Base-by-base conservation (phyloP, 2,113 vertebrate species). In the Cygnus buccinator region DNA sequence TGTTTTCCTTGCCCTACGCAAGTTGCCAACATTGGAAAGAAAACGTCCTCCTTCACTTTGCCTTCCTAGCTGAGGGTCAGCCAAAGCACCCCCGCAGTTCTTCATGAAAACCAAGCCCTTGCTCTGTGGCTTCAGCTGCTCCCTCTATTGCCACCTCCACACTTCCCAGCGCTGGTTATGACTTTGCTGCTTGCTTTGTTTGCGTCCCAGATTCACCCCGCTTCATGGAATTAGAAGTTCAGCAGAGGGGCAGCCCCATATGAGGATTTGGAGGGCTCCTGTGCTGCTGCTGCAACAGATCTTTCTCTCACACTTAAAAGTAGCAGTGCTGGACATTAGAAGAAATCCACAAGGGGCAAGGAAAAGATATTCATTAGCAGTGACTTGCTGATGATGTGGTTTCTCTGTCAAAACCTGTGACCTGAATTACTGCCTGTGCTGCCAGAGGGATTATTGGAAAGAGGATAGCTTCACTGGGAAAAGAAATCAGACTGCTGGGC, bases 371-470 rank as follows among this genome's bases (percentile, higher is more conserved):
- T 84, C 44, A 31, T 90, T 76, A 86, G 44, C 68, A 84, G 50
- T n/a, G 68, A 74, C 63, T 92, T 83, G 86, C 75, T 93, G 83
- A 86, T 11, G 0, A n/a, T 81, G 95, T 62, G 83, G 29, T 90
- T 97, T 88, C 59, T 83, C 78, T 85, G 58, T 92, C 72, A 90
- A 84, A 86, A 86, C 50, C 59, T 86, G 79, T 94, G 86, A 93
- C 79, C 92, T 93, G 90, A 80, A 86, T 93, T 95, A 63, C 25
- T 0, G 14, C 39, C 54, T 83, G 39, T 54, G 44, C 37, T 73
- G 54, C 58, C 0, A 1, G 59, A 80, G 63, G 59, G 63, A 62
- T 92, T 87, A 70, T 61, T 88, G 72, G 75, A 84, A 88, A 93
- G 93, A n/a, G 11, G 63, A 74, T 73, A 37, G n/a, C 14, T 84